Conservation (phyloP, 2,888 invertebrate species). For the Meandrusa payeni region DNA sequence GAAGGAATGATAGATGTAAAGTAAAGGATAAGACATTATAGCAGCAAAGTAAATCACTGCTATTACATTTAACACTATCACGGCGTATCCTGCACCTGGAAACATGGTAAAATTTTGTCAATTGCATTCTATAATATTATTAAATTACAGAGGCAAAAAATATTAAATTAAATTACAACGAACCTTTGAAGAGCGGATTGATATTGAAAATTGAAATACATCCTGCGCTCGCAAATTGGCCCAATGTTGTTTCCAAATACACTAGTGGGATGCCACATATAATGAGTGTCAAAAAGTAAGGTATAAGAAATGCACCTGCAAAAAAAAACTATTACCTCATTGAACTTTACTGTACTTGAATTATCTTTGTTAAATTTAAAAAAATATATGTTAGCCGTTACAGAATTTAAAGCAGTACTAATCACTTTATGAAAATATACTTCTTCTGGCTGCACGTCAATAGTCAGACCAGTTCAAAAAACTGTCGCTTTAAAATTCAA, state of each 20-base stretch:
- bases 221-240: constrained; percentile 91
- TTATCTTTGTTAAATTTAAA: no score
- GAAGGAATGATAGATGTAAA: constrained; percentile 88
- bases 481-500: no score
- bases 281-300: constrained; percentile 90
- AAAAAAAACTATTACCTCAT: no score
- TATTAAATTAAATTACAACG: constrained; percentile 16
- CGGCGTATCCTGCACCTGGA: constrained; percentile 92
- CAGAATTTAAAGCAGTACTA: no score
- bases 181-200: constrained; percentile 93
- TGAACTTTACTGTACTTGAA: no score
- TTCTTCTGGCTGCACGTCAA: no score
- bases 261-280: constrained; percentile 93
- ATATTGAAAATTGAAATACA: constrained; percentile 91
- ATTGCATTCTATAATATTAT: no score
- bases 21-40: constrained; percentile 91
- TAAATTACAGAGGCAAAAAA: no score
- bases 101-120: no score
- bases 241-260: constrained; percentile 92
- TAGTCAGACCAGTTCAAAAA: no score
- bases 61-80: constrained; percentile 89
- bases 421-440: no score
- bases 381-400: no score
- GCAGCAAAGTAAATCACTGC: constrained; percentile 92
- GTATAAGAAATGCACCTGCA: constrained; percentile 92